phyloP scores from a whole-genome alignment of 2,113 vertebrate species.

The Apistogramma diplotaenia region DNA sequence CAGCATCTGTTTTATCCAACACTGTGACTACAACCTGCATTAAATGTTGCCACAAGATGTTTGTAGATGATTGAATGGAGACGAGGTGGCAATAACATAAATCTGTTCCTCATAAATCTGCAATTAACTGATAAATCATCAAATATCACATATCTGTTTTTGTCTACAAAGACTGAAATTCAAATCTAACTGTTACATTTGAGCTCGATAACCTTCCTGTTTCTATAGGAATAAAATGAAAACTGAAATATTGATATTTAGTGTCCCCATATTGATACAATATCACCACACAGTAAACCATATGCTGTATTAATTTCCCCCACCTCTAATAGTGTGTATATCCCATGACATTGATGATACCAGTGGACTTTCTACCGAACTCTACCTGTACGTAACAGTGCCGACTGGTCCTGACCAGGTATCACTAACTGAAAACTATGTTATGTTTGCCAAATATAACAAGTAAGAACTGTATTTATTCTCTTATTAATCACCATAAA shows the following conservation, averaged over 20 bases:
- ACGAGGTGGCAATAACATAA: not conserved
- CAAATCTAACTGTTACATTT: not conserved
- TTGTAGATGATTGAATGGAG: accelerated
- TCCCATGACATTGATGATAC: not conserved
- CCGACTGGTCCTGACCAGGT: not conserved
- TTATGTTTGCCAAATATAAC: not conserved
- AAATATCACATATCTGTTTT: not conserved
- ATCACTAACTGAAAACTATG: not conserved
- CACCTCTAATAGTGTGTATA: not conserved
- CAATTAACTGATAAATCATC: not conserved
- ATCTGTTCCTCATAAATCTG: not conserved
- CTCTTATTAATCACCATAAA: constrained; percentile 1
- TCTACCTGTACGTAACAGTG: not conserved
- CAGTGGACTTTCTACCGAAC: not conserved
- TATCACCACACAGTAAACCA: too few species aligned
- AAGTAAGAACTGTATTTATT: not conserved
- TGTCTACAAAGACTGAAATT: not conserved
- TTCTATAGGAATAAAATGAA: too few species aligned
- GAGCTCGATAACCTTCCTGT: not conserved
- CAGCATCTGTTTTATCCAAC: too few species aligned
- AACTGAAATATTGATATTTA: too few species aligned
- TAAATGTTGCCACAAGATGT: not conserved
- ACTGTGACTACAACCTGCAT: not conserved
- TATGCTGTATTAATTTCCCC: too few species aligned
- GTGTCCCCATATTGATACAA: too few species aligned